A percentile compares a stretch with the other conserved stretches of the same genome.
Conservation (phyloP, 1,140 invertebrate species). For the Drosophila arizonae region DNA sequence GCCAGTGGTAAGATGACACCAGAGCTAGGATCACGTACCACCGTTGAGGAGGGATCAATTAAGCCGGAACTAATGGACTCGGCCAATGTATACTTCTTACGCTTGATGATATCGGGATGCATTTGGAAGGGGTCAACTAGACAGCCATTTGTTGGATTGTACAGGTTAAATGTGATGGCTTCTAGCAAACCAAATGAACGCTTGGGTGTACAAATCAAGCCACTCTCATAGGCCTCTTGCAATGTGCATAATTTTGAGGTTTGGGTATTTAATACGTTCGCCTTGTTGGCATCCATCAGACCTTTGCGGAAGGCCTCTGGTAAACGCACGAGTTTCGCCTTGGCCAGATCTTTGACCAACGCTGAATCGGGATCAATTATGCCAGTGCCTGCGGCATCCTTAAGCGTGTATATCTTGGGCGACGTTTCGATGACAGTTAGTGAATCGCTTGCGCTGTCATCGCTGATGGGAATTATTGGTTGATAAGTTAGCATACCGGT, state of each 20-base stretch:
- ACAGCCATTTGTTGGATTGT: constrained; percentile 90
- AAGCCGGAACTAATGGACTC: constrained; percentile 90
- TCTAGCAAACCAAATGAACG: constrained; percentile 91
- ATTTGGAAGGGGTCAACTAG: constrained; percentile 91
- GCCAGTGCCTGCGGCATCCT: constrained; percentile 92
- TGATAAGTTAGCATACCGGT: constrained; percentile 91
- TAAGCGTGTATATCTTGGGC: constrained; percentile 88
- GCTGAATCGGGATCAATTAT: constrained; percentile 94
- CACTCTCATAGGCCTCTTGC: constrained; percentile 88
- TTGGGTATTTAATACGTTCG: constrained; percentile 91
- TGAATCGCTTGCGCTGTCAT: constrained; percentile 64
- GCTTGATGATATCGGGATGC: constrained; percentile 86
- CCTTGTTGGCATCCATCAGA: constrained; percentile 93
- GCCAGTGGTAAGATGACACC: constrained; percentile 90
- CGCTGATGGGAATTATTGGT: constrained; percentile 79
- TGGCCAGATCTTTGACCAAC: constrained; percentile 93
- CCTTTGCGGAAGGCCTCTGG: constrained; percentile 93
- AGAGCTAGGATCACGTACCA: constrained; percentile 90
- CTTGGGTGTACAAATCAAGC: constrained; percentile 89
- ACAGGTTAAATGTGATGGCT: constrained; percentile 91
- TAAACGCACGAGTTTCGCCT: constrained; percentile 91
- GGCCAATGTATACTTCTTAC: constrained; percentile 88
- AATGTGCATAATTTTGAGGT: constrained; percentile 91
- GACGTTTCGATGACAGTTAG: constrained; percentile 60
- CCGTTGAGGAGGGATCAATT: constrained; percentile 92